phyloP scores from a whole-genome alignment of 2,797 vertebrate genomes.

The Bothrops alternatus region DNA sequence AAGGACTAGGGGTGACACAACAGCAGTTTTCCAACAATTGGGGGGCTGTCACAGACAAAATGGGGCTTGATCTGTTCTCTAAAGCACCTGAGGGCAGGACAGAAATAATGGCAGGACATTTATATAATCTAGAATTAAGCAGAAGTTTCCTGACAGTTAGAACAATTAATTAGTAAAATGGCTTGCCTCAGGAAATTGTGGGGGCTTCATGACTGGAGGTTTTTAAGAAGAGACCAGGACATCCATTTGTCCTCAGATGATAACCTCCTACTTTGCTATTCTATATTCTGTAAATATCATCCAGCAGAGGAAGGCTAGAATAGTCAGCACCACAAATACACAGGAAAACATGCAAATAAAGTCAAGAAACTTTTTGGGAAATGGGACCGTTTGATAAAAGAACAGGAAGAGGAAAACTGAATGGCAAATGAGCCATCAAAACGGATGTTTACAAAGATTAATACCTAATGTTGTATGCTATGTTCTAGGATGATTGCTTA shows the following conservation, averaged over 20 bases:
- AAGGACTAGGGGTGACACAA: not conserved
- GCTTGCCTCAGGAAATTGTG: not conserved
- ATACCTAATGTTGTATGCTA: too few relatives aligned
- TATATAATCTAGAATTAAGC: not conserved
- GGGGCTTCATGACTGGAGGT: not conserved
- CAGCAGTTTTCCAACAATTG: not conserved
- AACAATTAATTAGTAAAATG: not conserved
- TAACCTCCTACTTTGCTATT: not conserved
- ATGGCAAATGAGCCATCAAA: too few relatives aligned
- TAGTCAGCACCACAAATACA: constrained; percentile 24
- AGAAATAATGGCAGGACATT: not conserved
- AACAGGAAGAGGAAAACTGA: not conserved
- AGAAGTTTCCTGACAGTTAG: not conserved
- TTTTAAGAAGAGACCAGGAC: not conserved
- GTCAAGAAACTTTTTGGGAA: not conserved
- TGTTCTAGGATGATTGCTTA: too few relatives aligned
- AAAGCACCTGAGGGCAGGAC: not conserved
- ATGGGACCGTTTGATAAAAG: not conserved
- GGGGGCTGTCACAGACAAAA: not conserved
- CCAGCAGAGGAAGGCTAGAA: constrained; percentile 4
- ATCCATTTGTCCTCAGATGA: too few relatives aligned
- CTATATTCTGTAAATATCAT: constrained; percentile 10
- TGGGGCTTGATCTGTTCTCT: not conserved
- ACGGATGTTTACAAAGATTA: too few relatives aligned
- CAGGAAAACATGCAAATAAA: constrained; percentile 24